Evolutionary conservation across 2,888 invertebrate species (phyloP).

Genomic region (Cylindroiulus punctatus): DNA sequence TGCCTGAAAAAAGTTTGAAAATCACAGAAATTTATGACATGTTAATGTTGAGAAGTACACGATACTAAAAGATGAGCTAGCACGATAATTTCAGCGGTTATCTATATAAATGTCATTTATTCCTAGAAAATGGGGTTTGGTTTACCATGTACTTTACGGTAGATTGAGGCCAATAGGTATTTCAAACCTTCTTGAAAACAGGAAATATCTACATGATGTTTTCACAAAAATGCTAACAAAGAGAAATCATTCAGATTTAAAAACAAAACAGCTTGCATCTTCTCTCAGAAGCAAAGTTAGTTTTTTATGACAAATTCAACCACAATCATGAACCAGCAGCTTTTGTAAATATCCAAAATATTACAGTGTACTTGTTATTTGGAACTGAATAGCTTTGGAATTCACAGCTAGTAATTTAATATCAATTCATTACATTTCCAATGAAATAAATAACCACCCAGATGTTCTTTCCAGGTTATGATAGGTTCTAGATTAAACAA

Average conservation of each 20-base stretch:
- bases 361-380: too few relatives aligned
- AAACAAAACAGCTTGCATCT: not conserved
- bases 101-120: not conserved
- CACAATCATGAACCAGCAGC: too few relatives aligned
- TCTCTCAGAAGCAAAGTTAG: not conserved
- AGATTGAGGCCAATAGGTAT: not conserved
- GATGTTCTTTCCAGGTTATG: too few relatives aligned
- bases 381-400: too few relatives aligned
- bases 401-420: too few relatives aligned
- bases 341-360: too few relatives aligned
- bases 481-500: too few relatives aligned
- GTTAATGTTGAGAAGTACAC: not conserved
- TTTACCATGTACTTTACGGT: not conserved
- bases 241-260: not conserved
- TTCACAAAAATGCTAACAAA: not conserved
- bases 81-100: conserved; percentile 28
- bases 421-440: too few relatives aligned
- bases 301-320: too few relatives aligned
- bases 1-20: not conserved
- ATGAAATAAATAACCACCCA: too few relatives aligned
- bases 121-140: not conserved
- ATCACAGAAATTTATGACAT: conserved; percentile 6
- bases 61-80: not conserved
- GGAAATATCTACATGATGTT: not conserved
- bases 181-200: not conserved